Base-by-base conservation (phyloP, 2,797 vertebrate genomes). In the Euphonia xanthogaster region DNA sequence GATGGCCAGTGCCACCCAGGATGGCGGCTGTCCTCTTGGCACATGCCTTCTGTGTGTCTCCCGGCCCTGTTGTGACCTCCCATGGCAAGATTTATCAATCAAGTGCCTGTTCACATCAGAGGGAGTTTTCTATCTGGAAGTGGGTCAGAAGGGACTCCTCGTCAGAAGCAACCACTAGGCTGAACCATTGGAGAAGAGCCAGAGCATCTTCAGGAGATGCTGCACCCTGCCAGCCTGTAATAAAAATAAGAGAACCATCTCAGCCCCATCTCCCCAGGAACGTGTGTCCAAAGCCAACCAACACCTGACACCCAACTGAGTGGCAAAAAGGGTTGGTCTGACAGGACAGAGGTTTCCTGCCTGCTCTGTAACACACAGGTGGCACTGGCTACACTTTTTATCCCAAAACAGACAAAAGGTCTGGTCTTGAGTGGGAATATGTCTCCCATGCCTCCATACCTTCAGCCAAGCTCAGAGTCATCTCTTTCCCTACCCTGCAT, bases 91-190 rank as follows among this genome's bases (percentile, higher is more conserved):
- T 48, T 30, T 50, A 4, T 44, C 53, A 19, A 6, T 12, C 35
- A 7, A 12, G 24, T 45, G 17, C 28, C 35, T 67, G 1, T 71
- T 62, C 3, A 35, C 27, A 19, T 8, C 18, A 5, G 51, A 51
- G 39, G 9, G 19, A 42, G 20, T 44, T 74, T 37, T 23, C 60
- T 42, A 0, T 42, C n/a, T 62, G 63, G 35, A 61, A 63, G n/a
- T 16, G 15, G 20, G 6, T 31, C 25, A 8, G 53, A 42, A 57
- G 24, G 39, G 50, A 30, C 10, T 67, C 20, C 22, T 6, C 1
- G 0, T 24, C 22, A 25, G 40, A 62, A 24, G 40, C 25, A 40
- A 3, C 15, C 2, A 0, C 42, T 17, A 24, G 39, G 50, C 25
- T 75, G 28, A 86, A 62, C 39, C 2, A 5, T 0, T 72, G 47